Conservation (phyloP, 2,888 invertebrate species). For the Brenthis ino region DNA sequence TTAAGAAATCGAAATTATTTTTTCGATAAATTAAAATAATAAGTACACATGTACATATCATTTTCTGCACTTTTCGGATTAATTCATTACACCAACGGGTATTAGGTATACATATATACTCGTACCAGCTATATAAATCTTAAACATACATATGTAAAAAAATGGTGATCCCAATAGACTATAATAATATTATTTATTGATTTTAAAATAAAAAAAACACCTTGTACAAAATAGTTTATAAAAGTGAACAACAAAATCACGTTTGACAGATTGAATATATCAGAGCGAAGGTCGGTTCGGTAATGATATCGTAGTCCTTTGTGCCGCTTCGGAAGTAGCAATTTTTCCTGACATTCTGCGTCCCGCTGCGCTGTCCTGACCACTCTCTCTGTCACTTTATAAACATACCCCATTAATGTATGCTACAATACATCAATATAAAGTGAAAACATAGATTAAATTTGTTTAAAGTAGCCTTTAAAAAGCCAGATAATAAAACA, state of each 20-base stretch:
- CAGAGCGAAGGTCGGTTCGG: constrained; percentile 29
- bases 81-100: too few relatives aligned
- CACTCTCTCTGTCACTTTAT: constrained; percentile 57
- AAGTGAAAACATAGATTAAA: background rate
- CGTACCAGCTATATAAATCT: too few relatives aligned
- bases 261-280: constrained; percentile 11
- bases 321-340: constrained; percentile 42
- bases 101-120: too few relatives aligned
- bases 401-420: constrained; percentile 30
- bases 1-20: background rate
- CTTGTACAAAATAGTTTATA: constrained; percentile 1
- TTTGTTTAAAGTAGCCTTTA: background rate
- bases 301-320: constrained; percentile 38
- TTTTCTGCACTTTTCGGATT: too few relatives aligned
- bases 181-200: too few relatives aligned
- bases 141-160: too few relatives aligned
- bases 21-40: background rate
- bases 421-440: constrained; percentile 15
- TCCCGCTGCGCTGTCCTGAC: constrained; percentile 45
- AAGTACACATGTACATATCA: too few relatives aligned
- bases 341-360: constrained; percentile 49
- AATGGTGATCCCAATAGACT: too few relatives aligned
- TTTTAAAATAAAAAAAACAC: background rate
- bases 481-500: background rate
- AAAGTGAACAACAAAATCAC: constrained; percentile 13